Evolutionary conservation across 2,888 invertebrate genomes (phyloP).

Genomic region (Sinelater perroti): DNA sequence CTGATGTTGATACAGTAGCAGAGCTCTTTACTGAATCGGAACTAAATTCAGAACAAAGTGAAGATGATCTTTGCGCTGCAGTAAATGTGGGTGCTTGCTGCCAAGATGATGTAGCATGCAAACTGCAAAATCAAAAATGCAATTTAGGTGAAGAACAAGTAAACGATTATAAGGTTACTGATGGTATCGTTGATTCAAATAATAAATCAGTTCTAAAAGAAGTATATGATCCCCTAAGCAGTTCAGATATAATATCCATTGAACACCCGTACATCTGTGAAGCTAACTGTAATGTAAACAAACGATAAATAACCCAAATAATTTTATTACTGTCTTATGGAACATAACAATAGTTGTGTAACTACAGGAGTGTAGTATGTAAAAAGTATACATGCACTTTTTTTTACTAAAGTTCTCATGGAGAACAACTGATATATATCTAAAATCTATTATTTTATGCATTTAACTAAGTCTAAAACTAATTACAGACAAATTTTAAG

Average conservation of each 20-base stretch:
- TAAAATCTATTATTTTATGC: too few relatives aligned
- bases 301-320: background rate
- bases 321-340: background rate
- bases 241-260: background rate
- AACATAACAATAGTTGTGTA: background rate
- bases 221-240: too few relatives aligned
- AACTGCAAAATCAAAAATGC: too few relatives aligned
- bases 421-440: conserved; percentile 3
- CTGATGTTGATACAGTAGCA: conserved; percentile 9
- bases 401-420: background rate
- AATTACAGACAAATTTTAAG: too few relatives aligned
- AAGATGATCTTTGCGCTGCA: background rate
- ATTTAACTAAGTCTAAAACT: too few relatives aligned
- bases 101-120: too few relatives aligned
- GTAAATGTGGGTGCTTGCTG: too few relatives aligned
- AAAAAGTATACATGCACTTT: background rate
- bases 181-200: too few relatives aligned
- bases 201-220: too few relatives aligned
- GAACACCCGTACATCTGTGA: background rate
- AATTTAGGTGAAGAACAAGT: too few relatives aligned
- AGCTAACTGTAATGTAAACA: background rate
- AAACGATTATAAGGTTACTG: background rate
- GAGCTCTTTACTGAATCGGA: background rate
- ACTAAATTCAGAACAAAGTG: conserved; percentile 19
- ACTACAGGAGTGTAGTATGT: background rate